A percentile compares a stretch with the other conserved stretches of the same genome.
Conservation (phyloP, 2,797 vertebrate genomes). For the Vespertilio murinus region DNA sequence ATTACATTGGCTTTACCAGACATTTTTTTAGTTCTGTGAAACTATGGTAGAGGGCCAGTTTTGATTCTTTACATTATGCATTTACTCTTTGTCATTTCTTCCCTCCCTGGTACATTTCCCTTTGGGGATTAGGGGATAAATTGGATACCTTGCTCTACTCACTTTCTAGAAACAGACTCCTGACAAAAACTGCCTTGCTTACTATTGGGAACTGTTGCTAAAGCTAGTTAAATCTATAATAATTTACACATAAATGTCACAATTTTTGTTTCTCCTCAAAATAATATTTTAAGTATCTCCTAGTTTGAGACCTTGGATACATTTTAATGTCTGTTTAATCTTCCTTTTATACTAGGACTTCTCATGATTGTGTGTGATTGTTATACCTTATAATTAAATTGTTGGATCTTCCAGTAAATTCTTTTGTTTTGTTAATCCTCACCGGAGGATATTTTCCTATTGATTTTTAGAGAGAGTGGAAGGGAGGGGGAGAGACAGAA, state of each 20-base stretch:
- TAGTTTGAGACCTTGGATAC: neutral
- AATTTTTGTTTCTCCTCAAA: conserved; percentile 17
- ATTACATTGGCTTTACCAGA: neutral
- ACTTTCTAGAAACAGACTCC: neutral
- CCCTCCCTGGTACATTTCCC: neutral
- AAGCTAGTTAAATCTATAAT: neutral
- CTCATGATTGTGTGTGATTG: neutral
- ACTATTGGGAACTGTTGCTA: neutral
- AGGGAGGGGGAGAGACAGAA: no score
- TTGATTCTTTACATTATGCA: neutral
- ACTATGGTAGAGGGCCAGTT: neutral
- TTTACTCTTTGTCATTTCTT: neutral
- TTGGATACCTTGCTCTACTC: neutral
- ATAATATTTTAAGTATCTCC: neutral
- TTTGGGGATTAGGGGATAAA: neutral
- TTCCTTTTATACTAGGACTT: conserved; percentile 6
- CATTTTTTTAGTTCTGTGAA: neutral
- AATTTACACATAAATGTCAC: neutral
- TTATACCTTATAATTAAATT: neutral
- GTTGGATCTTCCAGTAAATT: neutral
- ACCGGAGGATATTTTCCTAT: no score
- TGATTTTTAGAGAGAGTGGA: no score
- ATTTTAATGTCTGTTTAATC: neutral
- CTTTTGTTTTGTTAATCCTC: no score
- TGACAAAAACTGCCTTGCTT: neutral